Percentiles rank a stretch among this genome's conserved stretches.
Conservation (phyloP, 2,888 invertebrate genomes). For the Clitarchus hookeri region DNA sequence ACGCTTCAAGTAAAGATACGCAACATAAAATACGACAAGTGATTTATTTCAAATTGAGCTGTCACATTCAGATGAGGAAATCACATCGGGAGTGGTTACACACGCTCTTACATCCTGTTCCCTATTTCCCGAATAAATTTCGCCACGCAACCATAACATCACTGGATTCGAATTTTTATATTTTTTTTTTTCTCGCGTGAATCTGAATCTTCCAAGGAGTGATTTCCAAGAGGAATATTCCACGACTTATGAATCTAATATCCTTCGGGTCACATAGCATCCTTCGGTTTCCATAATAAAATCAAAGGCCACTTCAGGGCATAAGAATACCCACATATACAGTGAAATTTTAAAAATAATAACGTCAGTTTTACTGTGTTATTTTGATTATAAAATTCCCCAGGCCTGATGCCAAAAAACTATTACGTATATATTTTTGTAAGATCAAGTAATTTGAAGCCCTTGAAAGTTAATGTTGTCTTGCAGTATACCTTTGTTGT, state of each 20-base stretch:
- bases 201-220: background rate
- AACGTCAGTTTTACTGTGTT: no score
- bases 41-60: slow-evolving; percentile 14
- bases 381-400: no score
- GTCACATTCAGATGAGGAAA: background rate
- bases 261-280: background rate
- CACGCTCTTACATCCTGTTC: background rate
- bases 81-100: background rate
- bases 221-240: background rate
- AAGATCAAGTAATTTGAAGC: no score
- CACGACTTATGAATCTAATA: background rate
- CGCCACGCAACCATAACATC: background rate
- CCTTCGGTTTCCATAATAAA: no score
- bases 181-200: background rate
- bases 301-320: no score
- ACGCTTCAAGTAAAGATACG: background rate
- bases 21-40: background rate
- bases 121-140: background rate
- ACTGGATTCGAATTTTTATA: background rate
- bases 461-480: no score
- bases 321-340: no score
- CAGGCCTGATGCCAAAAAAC: no score
- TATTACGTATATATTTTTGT: no score
- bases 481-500: no score
- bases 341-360: no score